A percentile compares a stretch with the other conserved stretches of the same genome.
Evolutionary conservation across 2,113 vertebrate genomes (phyloP).

Genomic region (Chaetura pelagica): DNA sequence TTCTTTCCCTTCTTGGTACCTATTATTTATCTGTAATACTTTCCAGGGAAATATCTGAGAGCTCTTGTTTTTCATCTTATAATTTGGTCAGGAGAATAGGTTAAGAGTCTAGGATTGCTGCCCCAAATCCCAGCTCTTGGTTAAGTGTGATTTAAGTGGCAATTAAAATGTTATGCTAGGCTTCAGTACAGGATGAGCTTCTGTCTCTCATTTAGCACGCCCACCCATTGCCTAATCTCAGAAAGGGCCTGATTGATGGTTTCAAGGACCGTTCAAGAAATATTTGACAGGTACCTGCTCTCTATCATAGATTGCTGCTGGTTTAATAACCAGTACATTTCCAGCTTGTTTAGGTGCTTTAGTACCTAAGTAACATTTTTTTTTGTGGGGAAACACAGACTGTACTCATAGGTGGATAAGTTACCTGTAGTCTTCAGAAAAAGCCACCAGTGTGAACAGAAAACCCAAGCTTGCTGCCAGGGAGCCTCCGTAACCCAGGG

Average conservation of each 20-base stretch:
- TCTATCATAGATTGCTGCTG: background rate
- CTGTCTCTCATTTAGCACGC: constrained; percentile 6
- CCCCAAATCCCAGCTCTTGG: constrained; percentile 40
- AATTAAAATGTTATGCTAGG: constrained; percentile 46
- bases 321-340: constrained; percentile 3
- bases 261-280: background rate
- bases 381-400: background rate
- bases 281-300: background rate
- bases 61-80: constrained; percentile 34
- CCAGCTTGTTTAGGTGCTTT: background rate
- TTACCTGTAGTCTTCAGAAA: background rate
- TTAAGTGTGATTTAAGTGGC: constrained; percentile 57
- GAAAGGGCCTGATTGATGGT: constrained; percentile 9
- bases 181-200: background rate
- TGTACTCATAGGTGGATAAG: fast-evolving
- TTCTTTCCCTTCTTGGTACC: background rate
- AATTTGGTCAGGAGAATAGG: constrained; percentile 44
- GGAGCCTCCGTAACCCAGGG: fast-evolving
- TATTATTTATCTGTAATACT: constrained; percentile 52
- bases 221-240: background rate
- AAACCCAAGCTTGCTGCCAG: fast-evolving
- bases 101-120: constrained; percentile 45
- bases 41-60: constrained; percentile 56
- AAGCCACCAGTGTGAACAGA: background rate
- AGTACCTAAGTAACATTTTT: background rate